A percentile compares a stretch with the other conserved stretches of the same genome.
phyloP scores from a whole-genome alignment of 2,113 vertebrate genomes.

The Embiotoca jacksoni region DNA sequence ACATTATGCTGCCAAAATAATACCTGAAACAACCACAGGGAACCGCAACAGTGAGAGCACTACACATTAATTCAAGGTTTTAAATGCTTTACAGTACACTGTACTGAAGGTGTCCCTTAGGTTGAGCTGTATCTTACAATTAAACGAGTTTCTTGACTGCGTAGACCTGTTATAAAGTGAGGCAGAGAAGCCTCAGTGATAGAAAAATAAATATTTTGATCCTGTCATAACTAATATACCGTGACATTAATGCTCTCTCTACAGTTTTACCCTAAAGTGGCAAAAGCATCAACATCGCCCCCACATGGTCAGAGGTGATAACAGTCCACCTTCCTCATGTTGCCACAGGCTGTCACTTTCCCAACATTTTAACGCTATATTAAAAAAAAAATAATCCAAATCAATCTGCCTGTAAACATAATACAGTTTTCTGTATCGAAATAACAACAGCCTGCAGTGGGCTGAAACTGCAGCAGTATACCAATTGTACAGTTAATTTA shows the following conservation, averaged over 20 bases:
- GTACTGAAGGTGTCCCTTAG: background rate
- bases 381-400: background rate
- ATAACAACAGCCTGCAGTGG: background rate
- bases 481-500: background rate
- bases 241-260: background rate
- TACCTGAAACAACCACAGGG: background rate
- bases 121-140: constrained; percentile 25
- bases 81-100: background rate
- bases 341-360: background rate
- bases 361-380: background rate
- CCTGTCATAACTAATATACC: background rate
- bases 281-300: constrained; percentile 60
- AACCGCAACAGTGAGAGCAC: background rate
- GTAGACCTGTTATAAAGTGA: background rate
- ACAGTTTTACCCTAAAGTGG: background rate
- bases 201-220: background rate
- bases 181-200: background rate
- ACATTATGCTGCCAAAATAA: too few relatives aligned
- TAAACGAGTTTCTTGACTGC: background rate
- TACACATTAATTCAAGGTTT: background rate
- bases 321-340: background rate
- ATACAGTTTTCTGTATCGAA: background rate
- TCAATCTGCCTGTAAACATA: background rate
- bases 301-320: constrained; percentile 59
- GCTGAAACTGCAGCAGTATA: background rate